Base-by-base conservation (phyloP, 2,113 vertebrate species). In the Protomyctophum bolini region DNA sequence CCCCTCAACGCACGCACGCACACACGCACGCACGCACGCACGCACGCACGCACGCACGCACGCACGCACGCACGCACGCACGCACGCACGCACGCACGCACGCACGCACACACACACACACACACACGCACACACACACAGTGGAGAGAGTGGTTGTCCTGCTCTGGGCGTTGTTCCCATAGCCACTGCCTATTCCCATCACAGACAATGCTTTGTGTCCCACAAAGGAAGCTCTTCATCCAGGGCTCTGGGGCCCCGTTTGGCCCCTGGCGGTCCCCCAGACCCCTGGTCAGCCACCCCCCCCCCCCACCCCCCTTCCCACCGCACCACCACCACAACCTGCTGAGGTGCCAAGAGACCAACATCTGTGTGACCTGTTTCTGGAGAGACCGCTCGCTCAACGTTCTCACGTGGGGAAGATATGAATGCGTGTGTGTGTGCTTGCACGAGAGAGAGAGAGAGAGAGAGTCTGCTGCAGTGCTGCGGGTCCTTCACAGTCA, bases 141-240 rank as follows among this genome's bases (percentile, higher is more conserved):
- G 78, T 75, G 60, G 67, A 86, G 78, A 83, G 47, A 9, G 67
- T 79, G 75, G 82, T 81, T 83, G 83, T 83, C 81, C 82, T 87
- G 80, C 79, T 84, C 86, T 83, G 88, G 90, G 91, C 86, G 77
- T 81, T 73, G 79, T 92, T 93, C 87, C 89, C 92, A 91, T 91
- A 89, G 85, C 81, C 69, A 62, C 83, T 83, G 88, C 85, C 89
- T 83, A 41, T 91, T 89, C 88, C 90, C 88, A 90, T 86, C 87
- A 92, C 89, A 92, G 83, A 90, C 90, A 91, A 90, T 87, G 88
- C 89, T 91, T 91, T 91, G 88, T 91, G 82, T 91, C 89, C 87
- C 89, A 92, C 87, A 92, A 91, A 93, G 90, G 85, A 90, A 88
- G 88, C 90, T 91, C 90, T 41, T 93, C 91, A 92, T 90, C 77